phyloP scores from a whole-genome alignment of 2,888 invertebrate species.

The Vandiemenella viatica region DNA sequence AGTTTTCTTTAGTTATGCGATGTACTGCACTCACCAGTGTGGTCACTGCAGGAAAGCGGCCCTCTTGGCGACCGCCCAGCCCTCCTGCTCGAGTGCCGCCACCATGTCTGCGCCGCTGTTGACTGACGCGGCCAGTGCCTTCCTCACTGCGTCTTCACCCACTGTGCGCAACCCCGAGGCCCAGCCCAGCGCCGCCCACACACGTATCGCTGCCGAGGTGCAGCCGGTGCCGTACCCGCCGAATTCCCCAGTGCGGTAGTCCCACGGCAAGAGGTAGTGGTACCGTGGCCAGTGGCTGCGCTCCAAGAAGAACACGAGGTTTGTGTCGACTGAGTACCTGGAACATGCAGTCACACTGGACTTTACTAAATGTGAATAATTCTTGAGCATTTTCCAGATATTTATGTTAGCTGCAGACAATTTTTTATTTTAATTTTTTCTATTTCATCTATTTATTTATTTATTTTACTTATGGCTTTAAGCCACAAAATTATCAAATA shows the following conservation, averaged over 20 bases:
- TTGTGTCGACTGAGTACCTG: conserved; percentile 54
- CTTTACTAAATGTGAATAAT: no score
- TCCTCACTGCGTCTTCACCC: conserved; percentile 43
- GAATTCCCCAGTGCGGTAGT: conserved; percentile 69
- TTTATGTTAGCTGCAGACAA: no score
- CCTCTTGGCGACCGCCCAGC: neutral
- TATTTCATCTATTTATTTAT: no score
- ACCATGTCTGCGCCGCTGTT: neutral
- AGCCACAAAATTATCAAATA: no score
- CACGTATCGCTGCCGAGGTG: conserved; percentile 48
- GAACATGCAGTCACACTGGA: conserved; percentile 10
- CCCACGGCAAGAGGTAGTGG: conserved; percentile 62
- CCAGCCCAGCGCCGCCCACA: conserved; percentile 51
- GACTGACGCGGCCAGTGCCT: conserved; percentile 43
- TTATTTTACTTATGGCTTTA: no score
- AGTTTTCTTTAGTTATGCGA: no score
- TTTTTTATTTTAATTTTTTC: no score
- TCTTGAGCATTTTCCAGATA: no score
- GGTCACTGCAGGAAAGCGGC: neutral
- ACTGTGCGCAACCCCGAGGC: conserved; percentile 48
- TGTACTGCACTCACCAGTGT: no score
- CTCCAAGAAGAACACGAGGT: conserved; percentile 55
- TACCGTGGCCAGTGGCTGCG: conserved; percentile 69
- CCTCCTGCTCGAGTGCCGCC: neutral
- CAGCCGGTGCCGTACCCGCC: conserved; percentile 47